phyloP scores from a whole-genome alignment of 2,113 vertebrate species.

The Thamnophis sirtalis region DNA sequence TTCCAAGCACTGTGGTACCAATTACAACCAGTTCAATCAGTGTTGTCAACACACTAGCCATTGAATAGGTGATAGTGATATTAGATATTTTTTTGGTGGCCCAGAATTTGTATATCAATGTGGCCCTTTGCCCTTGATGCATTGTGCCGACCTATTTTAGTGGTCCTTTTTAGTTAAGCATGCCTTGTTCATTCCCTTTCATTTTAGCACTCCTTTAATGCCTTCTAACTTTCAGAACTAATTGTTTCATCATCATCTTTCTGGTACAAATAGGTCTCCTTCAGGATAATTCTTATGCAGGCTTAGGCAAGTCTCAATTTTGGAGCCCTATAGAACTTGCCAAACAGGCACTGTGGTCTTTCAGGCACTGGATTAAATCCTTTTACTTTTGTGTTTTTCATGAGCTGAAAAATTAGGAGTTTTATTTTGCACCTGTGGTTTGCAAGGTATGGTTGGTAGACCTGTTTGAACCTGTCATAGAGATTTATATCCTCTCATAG shows the following conservation, averaged over 20 bases:
- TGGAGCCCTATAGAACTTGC: background rate
- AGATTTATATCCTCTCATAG: background rate
- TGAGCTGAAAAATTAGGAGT: background rate
- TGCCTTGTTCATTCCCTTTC: background rate
- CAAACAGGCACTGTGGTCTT: background rate
- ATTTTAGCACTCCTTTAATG: background rate
- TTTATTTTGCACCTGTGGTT: background rate
- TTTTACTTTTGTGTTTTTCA: background rate
- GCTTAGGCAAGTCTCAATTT: background rate
- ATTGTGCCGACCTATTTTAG: background rate
- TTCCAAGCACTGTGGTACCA: background rate
- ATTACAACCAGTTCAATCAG: background rate
- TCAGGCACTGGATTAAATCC: background rate
- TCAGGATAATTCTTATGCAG: background rate
- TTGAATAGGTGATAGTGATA: background rate
- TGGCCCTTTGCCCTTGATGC: background rate
- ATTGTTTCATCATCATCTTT: background rate
- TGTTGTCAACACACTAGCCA: background rate
- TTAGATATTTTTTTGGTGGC: background rate
- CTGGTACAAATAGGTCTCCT: background rate
- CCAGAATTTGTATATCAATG: background rate
- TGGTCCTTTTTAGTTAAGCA: background rate
- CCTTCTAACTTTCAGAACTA: background rate
- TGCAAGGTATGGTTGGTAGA: background rate
- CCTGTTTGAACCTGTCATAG: background rate